Base-by-base conservation (phyloP, 2,888 invertebrate genomes). In the Macrosiphum euphorbiae region DNA sequence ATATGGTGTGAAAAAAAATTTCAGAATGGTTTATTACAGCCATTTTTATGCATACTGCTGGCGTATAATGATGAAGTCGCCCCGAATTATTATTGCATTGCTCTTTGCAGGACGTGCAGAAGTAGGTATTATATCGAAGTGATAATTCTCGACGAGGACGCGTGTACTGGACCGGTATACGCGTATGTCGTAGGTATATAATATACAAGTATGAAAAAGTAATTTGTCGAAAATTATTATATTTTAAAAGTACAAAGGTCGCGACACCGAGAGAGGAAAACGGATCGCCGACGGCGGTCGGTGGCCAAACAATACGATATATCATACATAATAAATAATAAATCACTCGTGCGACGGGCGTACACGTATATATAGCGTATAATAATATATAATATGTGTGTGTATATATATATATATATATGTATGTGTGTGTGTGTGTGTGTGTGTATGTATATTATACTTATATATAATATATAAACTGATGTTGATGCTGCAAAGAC, bases 151-250 rank as follows among this genome's bases (percentile, higher is more conserved):
- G n/a, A 86, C 16, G 47, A 28, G 28, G 13, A 86, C 7, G 13
- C 7, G 35, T 8, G 78, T 78, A 35, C 78, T 78, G 20, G 35
- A 35, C 8, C 35, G 78, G 20, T 78, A 78, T 78, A 55, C 78
- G 35, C 35, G 85, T 11, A 41, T 8, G 24, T 28, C 85, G n/a
- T 20, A 44, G 13, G 24, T 41, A n/a, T 50, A 47, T 28, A 50
- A 16, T 35, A 41, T 50, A 50, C n/a, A 55, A 26, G 52, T 58
- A 88, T 44, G 47, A 47, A 61, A 86, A 92, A 87, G 50, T 50
- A 35, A 61, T 92, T 61, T 47, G 92, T 92, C 92, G 92, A 87
- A 47, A 92, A 87, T 92, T 61, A 91, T 86, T 91, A 87, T 35
- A 58, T 92, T 87, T 87, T 41, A 13, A 61, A 85, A 86, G 91